Base-by-base conservation (phyloP, 1,140 invertebrate genomes). In the Lucilia cuprina region DNA sequence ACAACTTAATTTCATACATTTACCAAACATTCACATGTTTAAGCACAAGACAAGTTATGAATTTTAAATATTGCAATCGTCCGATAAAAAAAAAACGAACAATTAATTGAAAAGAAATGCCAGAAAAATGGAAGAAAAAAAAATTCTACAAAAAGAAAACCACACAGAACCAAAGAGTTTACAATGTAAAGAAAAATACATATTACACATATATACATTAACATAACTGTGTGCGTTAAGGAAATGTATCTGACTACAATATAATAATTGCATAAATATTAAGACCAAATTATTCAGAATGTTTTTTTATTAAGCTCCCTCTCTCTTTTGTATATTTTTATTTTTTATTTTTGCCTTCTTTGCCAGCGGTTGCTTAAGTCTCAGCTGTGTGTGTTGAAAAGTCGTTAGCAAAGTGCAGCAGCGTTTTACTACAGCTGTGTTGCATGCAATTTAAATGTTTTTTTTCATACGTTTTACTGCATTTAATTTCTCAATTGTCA, bases 401-500 rank as follows among this genome's bases (percentile, higher is more conserved):
- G 50, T 17, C 50, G 50, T 55, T 55, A 55, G 50, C 50, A n/a
- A 13, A 17, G 50, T 55, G 50, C 50, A 55, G 50, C 17, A 12
- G 7, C 7, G 7, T 55, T 13, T 14, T 55, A 55, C 12, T 55
- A n/a, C 50, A 55, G 50, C 50, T 17, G 50, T 21, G 12, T 70
- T 21, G 19, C 19, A 70, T 70, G 65, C 65, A 70, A 70, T 70
- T 70, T 70, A 1, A 70, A 9, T 70, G 21, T 21, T 70, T 70
- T 70, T 70, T 12, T 70, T 65, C 55, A 5, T 55, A 55, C 13
- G n/a, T 70, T 14, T 60, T 60, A 17, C 41, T 21, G 65, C n/a
- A 70, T 70, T 70, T 70, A 70, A 70, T 70, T 70, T 70, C 65
- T 70, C 65, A 70, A 70, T 70, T 70, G 65, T 70, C 65, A 70